phyloP scores from a whole-genome alignment of 2,113 vertebrate genomes.

The Oceanodroma tethys region DNA sequence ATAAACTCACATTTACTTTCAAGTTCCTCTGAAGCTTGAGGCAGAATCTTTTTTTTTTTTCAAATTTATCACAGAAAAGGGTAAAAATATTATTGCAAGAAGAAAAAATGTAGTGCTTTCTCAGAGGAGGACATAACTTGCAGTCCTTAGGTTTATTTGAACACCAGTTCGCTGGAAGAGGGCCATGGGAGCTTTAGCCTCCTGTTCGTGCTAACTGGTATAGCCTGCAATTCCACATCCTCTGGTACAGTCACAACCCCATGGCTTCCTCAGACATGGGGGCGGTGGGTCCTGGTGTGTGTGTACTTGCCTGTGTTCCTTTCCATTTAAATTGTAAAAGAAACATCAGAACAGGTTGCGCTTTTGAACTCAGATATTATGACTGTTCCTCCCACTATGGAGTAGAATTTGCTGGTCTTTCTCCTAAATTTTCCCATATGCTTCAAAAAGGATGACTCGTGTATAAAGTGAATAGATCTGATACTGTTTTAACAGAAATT shows the following conservation, averaged over 20 bases:
- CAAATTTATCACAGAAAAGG: conserved; percentile 20
- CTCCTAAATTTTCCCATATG: neutral
- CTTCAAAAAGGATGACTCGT: neutral
- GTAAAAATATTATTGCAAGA: conserved; percentile 45
- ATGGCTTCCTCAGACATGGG: neutral
- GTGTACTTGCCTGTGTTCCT: neutral
- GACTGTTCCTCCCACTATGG: neutral
- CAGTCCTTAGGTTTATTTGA: neutral
- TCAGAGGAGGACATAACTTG: neutral
- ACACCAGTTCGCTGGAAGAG: neutral
- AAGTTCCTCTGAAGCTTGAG: neutral
- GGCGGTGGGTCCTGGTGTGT: no score
- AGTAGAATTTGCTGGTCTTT: neutral
- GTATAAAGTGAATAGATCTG: neutral
- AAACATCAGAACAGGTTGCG: neutral
- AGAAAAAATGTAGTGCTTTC: conserved; percentile 28
- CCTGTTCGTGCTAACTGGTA: neutral
- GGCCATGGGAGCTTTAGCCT: neutral
- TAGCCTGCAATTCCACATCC: neutral
- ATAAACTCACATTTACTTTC: conserved; percentile 24
- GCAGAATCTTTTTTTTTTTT: neutral
- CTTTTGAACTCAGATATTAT: neutral
- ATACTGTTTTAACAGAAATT: neutral
- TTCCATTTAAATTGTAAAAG: neutral
- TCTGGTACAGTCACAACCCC: neutral